A percentile compares a stretch with the other conserved stretches of the same genome.
Conservation (phyloP, 2,797 vertebrate species). For the Ambastaia sidthimunki region DNA sequence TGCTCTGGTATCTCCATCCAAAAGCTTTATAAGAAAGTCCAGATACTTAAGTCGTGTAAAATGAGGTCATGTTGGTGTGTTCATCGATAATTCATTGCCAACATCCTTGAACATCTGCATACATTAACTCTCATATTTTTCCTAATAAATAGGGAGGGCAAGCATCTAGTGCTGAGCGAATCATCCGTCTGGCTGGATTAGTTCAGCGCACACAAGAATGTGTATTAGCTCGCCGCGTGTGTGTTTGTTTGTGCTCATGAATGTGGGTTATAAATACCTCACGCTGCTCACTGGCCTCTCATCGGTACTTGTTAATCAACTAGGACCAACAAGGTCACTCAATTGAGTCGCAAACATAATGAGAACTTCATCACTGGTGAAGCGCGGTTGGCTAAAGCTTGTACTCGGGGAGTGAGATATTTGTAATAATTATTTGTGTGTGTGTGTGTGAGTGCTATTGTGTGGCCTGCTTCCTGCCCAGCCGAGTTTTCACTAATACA, state of each 20-base stretch:
- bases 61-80: constrained; percentile 32
- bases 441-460: constrained; percentile 58
- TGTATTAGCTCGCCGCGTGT: constrained; percentile 11
- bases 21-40: constrained; percentile 32
- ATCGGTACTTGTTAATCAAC: constrained; percentile 53
- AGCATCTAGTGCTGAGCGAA: not conserved
- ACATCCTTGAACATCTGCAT: constrained; percentile 31
- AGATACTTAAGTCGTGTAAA: constrained; percentile 1
- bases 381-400: constrained; percentile 44
- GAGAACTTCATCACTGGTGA: constrained; percentile 34
- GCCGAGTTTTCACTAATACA: not conserved
- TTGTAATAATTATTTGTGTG: constrained; percentile 51
- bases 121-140: constrained; percentile 15
- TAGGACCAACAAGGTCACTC: constrained; percentile 51
- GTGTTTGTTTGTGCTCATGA: constrained; percentile 48
- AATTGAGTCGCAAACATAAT: constrained; percentile 55
- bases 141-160: constrained; percentile 9
- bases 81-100: constrained; percentile 36
- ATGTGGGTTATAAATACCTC: constrained; percentile 49
- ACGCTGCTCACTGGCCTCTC: constrained; percentile 17
- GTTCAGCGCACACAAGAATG: not conserved
- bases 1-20: constrained; percentile 10
- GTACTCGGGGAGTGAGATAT: constrained; percentile 51
- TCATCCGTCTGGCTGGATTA: not conserved
- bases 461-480: not conserved